phyloP scores from a whole-genome alignment of 2,888 invertebrate genomes.

The Parapristionchus giblindavisi region DNA sequence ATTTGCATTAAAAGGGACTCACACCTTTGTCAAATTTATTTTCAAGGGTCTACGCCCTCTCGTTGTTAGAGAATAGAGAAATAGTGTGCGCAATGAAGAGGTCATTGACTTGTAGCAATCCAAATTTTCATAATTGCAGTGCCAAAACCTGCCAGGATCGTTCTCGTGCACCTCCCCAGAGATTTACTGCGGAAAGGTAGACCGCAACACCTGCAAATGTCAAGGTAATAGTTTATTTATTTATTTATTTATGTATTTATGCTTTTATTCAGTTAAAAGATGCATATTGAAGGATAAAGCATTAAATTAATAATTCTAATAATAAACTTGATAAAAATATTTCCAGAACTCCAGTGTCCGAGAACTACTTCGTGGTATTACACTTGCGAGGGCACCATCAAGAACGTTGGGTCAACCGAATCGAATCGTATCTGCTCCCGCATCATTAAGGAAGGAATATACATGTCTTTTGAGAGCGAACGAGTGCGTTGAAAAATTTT shows the following conservation, averaged over 20 bases:
- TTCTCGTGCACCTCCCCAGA: slow-evolving; percentile 11
- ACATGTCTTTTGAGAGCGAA: slow-evolving; percentile 13
- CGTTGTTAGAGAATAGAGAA: too few species aligned
- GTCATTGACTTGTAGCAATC: too few species aligned
- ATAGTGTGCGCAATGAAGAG: too few species aligned
- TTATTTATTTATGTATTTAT: too few species aligned
- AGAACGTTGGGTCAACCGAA: slow-evolving; percentile 1
- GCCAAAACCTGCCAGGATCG: slow-evolving; percentile 10
- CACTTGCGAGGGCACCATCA: neutral
- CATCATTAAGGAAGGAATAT: neutral
- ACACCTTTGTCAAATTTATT: too few species aligned
- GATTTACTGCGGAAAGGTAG: slow-evolving; percentile 13
- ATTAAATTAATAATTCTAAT: too few species aligned
- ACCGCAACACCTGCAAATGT: slow-evolving; percentile 33
- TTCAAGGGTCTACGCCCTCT: too few species aligned
- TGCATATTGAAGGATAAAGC: too few species aligned
- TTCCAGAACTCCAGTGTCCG: neutral
- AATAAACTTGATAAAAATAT: neutral
- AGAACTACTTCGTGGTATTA: neutral
- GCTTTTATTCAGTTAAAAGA: too few species aligned
- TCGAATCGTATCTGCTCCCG: slow-evolving; percentile 16
- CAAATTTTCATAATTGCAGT: slow-evolving; percentile 1
- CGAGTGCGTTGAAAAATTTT: too few species aligned
- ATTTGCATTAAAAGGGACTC: too few species aligned
- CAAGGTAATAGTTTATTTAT: neutral